A percentile compares a stretch with the other conserved stretches of the same genome.
Conservation (phyloP, 2,113 vertebrate genomes). For the Paramormyrops kingsleyae region DNA sequence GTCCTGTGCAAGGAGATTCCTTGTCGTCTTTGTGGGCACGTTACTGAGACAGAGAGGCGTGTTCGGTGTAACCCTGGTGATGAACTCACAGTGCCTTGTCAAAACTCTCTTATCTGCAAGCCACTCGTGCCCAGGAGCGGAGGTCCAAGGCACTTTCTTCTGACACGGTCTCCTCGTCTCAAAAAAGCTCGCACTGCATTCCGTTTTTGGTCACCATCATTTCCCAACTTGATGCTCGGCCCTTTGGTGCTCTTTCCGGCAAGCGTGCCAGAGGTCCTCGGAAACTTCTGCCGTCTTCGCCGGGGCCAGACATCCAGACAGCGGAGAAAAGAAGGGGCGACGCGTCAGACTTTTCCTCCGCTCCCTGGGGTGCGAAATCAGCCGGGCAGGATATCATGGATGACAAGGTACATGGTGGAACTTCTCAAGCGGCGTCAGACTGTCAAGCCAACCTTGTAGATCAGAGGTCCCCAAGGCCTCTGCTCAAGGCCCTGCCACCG, state of each 20-base stretch:
- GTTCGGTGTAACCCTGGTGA: background rate
- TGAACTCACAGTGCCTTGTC: background rate
- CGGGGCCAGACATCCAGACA: background rate
- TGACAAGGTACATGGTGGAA: constrained; percentile 23
- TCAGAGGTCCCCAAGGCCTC: constrained; percentile 19
- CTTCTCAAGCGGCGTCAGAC: constrained; percentile 28
- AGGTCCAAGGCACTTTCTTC: background rate
- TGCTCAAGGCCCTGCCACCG: constrained; percentile 6
- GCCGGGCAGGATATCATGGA: background rate
- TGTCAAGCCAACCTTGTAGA: constrained; percentile 16
- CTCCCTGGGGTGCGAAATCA: constrained; percentile 1
- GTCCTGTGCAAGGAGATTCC: background rate
- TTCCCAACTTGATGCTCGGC: background rate
- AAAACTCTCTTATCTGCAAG: background rate
- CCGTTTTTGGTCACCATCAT: background rate
- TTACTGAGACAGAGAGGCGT: background rate
- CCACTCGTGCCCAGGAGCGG: background rate
- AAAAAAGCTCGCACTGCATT: background rate
- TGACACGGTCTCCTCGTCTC: background rate
- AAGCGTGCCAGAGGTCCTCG: background rate
- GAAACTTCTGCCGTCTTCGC: background rate
- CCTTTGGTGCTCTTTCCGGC: background rate
- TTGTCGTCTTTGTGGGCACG: background rate
- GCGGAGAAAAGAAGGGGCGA: background rate
- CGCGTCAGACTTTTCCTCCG: background rate